Conservation (phyloP, 2,888 invertebrate species). For the Standfussiana lucernea region DNA sequence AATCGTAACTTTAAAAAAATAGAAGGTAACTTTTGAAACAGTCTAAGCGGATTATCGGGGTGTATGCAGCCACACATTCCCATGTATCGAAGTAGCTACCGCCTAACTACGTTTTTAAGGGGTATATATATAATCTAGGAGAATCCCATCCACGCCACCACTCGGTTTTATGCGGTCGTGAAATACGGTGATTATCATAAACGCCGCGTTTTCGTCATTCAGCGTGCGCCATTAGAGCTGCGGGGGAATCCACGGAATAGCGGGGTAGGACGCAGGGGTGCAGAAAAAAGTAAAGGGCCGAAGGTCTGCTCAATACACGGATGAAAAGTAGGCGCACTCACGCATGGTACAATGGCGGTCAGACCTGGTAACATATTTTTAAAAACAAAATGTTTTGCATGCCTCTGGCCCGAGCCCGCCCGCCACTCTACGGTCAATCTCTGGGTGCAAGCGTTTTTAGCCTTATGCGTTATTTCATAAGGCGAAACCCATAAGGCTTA, state of each 20-base stretch:
- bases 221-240: conserved; percentile 77
- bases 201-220: conserved; percentile 85
- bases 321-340: not conserved
- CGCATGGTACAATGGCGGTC: not conserved
- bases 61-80: not conserved
- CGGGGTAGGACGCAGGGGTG: conserved; percentile 36
- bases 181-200: conserved; percentile 87
- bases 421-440: not conserved
- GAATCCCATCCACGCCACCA: conserved; percentile 75
- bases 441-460: not conserved
- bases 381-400: not conserved
- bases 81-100: conserved; percentile 49
- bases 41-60: not conserved
- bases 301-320: not conserved
- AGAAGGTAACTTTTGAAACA: not conserved
- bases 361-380: not conserved
- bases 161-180: conserved; percentile 81
- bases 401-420: not conserved
- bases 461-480: too few relatives aligned
- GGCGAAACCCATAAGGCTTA: too few relatives aligned
- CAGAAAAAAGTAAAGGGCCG: not conserved
- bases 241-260: conserved; percentile 48
- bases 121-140: conserved; percentile 71
- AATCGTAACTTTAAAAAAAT: not conserved
- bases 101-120: conserved; percentile 65